These are phyloP conservation scores for Siniperca obscura DNA, from an alignment of 2,797 vertebrate genomes.

Conservation along the genomic window DNA sequence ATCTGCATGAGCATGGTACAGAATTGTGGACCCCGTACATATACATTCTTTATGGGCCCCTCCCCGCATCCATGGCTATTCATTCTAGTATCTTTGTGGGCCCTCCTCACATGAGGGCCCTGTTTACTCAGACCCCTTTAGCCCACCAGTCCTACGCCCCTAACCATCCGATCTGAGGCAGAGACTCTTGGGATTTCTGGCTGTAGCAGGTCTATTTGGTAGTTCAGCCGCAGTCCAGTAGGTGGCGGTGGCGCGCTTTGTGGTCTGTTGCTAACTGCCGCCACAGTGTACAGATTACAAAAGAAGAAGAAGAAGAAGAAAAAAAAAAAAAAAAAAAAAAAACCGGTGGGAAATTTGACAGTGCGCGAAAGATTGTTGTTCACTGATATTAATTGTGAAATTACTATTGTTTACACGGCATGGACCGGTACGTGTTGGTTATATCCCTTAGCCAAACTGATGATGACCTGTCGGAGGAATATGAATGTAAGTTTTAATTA, in stretches of 20 bases:
- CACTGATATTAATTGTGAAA: fast-evolving
- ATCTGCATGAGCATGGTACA: too few relatives aligned
- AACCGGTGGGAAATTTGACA: conserved; percentile 80
- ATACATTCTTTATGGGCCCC: too few relatives aligned
- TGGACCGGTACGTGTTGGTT: conserved; percentile 78
- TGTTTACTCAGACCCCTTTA: too few relatives aligned
- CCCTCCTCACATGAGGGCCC: too few relatives aligned
- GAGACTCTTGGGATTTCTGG: too few relatives aligned
- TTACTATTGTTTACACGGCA: conserved; percentile 27
- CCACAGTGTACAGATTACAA: neutral
- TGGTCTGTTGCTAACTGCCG: fast-evolving
- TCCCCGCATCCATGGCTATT: too few relatives aligned
- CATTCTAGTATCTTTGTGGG: too few relatives aligned
- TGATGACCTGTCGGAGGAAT: conserved; percentile 27
- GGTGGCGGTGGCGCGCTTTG: conserved; percentile 24
- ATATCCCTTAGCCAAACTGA: conserved; percentile 59
- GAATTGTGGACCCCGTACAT: too few relatives aligned
- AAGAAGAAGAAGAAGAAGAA: conserved; percentile 72
- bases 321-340: conserved; percentile 30
- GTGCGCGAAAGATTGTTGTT: conserved; percentile 24
- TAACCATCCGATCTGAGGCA: neutral
- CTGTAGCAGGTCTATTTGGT: too few relatives aligned
- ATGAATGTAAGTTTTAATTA: conserved; percentile 65
- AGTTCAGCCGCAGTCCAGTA: neutral
- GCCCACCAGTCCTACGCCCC: too few relatives aligned